A percentile compares a stretch with the other conserved stretches of the same genome.
Conservation (phyloP, 1,140 invertebrate genomes). For the Aphis gossypii region DNA sequence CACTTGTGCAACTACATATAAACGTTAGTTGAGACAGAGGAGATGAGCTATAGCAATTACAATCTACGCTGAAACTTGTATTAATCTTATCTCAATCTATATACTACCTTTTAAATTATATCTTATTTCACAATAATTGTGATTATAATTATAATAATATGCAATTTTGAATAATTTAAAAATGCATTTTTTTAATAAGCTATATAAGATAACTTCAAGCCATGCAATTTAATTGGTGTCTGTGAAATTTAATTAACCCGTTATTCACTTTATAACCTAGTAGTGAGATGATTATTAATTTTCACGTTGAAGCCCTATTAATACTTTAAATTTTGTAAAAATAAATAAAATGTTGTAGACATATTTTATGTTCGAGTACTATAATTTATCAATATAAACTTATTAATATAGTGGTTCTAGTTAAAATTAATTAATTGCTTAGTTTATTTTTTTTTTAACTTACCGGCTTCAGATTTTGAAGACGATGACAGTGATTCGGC, state of each 20-base stretch:
- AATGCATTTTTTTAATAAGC: not conserved
- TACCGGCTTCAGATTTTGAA: conserved; percentile 55
- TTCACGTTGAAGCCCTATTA: not conserved
- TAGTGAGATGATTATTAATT: not conserved
- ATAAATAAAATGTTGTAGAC: not conserved
- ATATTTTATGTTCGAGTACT: not conserved
- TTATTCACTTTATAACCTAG: not conserved
- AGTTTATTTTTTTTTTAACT: not conserved
- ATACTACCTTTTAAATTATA: not conserved
- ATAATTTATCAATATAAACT: not conserved
- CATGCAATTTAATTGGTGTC: not conserved
- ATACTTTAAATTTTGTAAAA: not conserved
- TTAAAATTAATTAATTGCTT: not conserved
- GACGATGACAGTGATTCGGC: conserved; percentile 52
- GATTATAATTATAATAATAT: not conserved
- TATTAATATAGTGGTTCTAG: not conserved
- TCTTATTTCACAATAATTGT: not conserved
- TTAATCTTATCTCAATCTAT: not conserved
- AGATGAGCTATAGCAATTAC: not conserved
- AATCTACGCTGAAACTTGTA: not conserved
- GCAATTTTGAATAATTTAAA: not conserved
- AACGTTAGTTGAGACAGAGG: not conserved
- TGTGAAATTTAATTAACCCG: not conserved
- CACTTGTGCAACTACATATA: not conserved
- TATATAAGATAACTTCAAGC: not conserved